These are phyloP conservation scores for Megalonaias nervosa DNA, from an alignment of 1,140 invertebrate species.

Conservation along the genomic window DNA sequence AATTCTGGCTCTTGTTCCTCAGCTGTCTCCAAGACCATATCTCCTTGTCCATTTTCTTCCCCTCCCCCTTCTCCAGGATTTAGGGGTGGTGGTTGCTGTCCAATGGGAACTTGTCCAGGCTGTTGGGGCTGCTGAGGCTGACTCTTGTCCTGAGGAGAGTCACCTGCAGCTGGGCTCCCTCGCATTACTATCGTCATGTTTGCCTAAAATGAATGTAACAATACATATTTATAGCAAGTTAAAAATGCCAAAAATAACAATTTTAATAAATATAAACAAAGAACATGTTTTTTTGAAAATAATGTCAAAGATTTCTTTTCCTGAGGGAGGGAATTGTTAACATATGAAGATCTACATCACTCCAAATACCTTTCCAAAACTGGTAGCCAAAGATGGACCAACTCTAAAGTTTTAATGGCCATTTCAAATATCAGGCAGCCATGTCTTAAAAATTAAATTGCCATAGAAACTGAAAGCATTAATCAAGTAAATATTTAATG, in stretches of 20 bases:
- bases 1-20: slow-evolving; percentile 80
- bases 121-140: slow-evolving; percentile 29
- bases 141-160: slow-evolving; percentile 66
- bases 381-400: no score
- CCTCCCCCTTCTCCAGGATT: slow-evolving; percentile 1
- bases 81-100: slow-evolving; percentile 13
- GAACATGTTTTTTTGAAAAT: background rate
- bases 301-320: background rate
- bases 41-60: slow-evolving; percentile 53
- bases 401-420: no score
- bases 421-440: no score
- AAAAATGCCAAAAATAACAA: background rate
- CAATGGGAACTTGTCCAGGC: slow-evolving; percentile 2
- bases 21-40: slow-evolving; percentile 39
- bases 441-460: no score
- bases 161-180: slow-evolving; percentile 67
- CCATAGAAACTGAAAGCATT: no score
- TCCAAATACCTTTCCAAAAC: no score
- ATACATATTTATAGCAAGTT: background rate
- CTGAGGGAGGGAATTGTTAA: background rate
- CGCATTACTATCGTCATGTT: slow-evolving; percentile 71
- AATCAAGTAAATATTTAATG: no score
- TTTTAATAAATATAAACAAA: background rate
- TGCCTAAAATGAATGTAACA: slow-evolving; percentile 22
- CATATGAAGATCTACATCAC: background rate